Conservation (phyloP, 2,797 vertebrate genomes). For the Iguana delicatissima region DNA sequence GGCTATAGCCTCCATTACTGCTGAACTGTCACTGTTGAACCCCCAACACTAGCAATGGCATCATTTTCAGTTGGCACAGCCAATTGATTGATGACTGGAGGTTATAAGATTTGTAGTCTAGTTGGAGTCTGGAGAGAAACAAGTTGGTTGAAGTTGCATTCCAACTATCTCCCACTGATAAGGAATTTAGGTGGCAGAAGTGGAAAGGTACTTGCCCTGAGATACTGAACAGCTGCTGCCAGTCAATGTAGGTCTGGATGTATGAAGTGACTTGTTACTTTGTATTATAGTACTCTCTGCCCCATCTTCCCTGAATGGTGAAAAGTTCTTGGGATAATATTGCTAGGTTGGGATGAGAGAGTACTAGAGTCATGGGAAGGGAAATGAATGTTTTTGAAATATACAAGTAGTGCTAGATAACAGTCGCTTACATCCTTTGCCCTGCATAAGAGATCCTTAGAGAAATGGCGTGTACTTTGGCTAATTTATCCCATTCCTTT, state of each 20-base stretch:
- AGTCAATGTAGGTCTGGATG: not conserved
- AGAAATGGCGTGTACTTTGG: not conserved
- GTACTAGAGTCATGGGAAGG: not conserved
- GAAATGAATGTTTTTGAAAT: not conserved
- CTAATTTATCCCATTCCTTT: not conserved
- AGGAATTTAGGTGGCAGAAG: not conserved
- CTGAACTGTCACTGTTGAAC: too few species aligned
- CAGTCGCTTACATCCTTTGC: not conserved
- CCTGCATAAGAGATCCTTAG: not conserved
- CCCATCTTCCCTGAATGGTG: not conserved
- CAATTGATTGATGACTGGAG: too few species aligned
- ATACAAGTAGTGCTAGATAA: not conserved
- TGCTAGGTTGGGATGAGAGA: not conserved
- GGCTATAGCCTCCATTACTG: not conserved
- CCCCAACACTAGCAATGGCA: too few species aligned
- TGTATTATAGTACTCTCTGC: not conserved
- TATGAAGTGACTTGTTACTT: not conserved
- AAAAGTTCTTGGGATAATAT: not conserved
- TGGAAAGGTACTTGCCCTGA: not conserved
- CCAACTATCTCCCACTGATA: not conserved
- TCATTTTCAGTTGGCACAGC: too few species aligned
- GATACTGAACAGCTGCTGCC: not conserved
- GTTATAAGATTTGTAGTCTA: too few species aligned
- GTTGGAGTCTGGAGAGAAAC: too few species aligned
- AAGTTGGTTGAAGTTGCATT: too few species aligned